These are phyloP conservation scores for Drosophila nebulosa DNA, from an alignment of 1,140 invertebrate genomes.

Conservation along the genomic window DNA sequence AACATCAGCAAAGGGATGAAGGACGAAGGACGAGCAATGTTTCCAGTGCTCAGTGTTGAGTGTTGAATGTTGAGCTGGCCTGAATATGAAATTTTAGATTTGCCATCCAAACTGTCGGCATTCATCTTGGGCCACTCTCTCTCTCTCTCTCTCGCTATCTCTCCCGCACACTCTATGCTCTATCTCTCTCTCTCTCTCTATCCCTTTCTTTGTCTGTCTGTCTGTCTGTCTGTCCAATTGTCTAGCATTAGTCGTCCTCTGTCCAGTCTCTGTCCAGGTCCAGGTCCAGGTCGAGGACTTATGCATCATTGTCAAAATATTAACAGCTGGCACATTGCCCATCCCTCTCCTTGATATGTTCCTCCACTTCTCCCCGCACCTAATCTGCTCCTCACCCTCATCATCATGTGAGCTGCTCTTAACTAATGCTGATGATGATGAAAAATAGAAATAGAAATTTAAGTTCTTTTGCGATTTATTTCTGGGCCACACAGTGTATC, in stretches of 20 bases:
- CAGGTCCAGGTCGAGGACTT: slow-evolving; percentile 48
- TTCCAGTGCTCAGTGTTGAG: slow-evolving; percentile 24
- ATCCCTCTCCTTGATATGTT: neutral
- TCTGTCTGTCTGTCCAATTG: slow-evolving; percentile 31
- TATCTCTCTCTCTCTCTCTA: neutral
- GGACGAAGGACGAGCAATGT: neutral
- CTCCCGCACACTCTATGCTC: neutral
- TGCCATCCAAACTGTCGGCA: slow-evolving; percentile 68
- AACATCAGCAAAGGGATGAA: neutral
- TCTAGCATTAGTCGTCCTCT: slow-evolving; percentile 6
- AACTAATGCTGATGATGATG: slow-evolving; percentile 52
- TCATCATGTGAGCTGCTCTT: slow-evolving; percentile 53
- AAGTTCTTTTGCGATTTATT: neutral
- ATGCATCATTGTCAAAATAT: slow-evolving; percentile 78
- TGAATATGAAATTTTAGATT: slow-evolving; percentile 67
- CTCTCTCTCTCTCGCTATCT: slow-evolving; percentile 44
- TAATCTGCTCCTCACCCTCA: neutral
- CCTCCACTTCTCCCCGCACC: slow-evolving; percentile 11
- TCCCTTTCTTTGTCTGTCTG: neutral
- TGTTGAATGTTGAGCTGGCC: slow-evolving; percentile 34
- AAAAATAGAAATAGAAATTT: slow-evolving; percentile 59
- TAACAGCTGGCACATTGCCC: slow-evolving; percentile 72
- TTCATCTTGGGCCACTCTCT: slow-evolving; percentile 72
- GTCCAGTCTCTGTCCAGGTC: slow-evolving; percentile 11
- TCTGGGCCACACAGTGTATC: neutral